phyloP scores from a whole-genome alignment of 2,888 invertebrate genomes.

The Protophormia terraenovae region DNA sequence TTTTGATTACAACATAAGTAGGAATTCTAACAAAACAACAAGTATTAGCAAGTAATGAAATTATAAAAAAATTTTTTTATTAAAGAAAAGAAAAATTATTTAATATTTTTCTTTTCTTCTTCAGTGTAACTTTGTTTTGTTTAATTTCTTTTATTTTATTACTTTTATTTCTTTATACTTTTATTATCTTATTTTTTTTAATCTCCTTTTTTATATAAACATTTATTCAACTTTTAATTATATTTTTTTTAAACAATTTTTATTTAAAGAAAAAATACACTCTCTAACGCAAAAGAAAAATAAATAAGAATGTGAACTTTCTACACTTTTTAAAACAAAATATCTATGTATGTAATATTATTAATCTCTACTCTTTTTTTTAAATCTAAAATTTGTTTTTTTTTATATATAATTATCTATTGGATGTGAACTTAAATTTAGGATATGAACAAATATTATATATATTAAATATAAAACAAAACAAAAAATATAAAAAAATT shows the following conservation, averaged over 20 bases:
- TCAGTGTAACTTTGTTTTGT: constrained; percentile 39
- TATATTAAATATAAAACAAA: constrained; percentile 49
- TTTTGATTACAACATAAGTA: constrained; percentile 11
- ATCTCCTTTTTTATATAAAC: constrained; percentile 28
- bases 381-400: constrained; percentile 50
- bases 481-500: constrained; percentile 44
- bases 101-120: too few relatives aligned
- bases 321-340: constrained; percentile 27
- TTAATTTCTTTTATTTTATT: constrained; percentile 15
- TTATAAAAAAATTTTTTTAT: constrained; percentile 27
- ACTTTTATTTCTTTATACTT: constrained; percentile 33
- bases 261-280: constrained; percentile 15
- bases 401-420: constrained; percentile 52
- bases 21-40: constrained; percentile 48
- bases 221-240: constrained; percentile 45
- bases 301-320: constrained; percentile 41
- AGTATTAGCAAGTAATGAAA: constrained; percentile 56
- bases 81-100: too few relatives aligned
- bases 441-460: constrained; percentile 66
- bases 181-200: constrained; percentile 34
- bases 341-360: constrained; percentile 31
- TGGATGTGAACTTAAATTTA: constrained; percentile 68
- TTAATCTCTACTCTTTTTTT: constrained; percentile 44
- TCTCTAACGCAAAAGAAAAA: background rate
- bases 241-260: constrained; percentile 19